phyloP scores from a whole-genome alignment of 2,888 invertebrate genomes.

The Nemapogon koenigi region DNA sequence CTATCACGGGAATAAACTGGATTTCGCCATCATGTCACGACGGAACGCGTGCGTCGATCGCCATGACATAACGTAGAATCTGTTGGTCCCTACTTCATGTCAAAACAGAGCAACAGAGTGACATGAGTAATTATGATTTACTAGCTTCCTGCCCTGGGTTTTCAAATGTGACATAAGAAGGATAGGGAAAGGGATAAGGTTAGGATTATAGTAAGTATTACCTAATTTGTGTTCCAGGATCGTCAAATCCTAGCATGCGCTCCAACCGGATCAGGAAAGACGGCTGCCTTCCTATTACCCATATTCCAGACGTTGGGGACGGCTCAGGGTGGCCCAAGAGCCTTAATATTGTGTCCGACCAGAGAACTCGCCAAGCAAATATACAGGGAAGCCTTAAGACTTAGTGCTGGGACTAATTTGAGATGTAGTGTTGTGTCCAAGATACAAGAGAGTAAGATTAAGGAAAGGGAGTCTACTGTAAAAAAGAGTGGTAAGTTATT shows the following conservation, averaged over 20 bases:
- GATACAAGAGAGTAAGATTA: constrained; percentile 73
- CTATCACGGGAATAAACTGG: too few species aligned
- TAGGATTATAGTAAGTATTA: too few species aligned
- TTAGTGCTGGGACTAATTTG: constrained; percentile 78
- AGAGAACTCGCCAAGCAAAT: constrained; percentile 94
- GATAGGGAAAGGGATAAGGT: too few species aligned
- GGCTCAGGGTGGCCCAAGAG: constrained; percentile 80
- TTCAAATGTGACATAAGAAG: too few species aligned
- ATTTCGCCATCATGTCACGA: too few species aligned
- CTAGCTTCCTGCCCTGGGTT: too few species aligned
- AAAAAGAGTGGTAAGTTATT: constrained; percentile 75
- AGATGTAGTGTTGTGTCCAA: constrained; percentile 82
- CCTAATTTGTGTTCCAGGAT: constrained; percentile 59
- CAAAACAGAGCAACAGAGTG: too few species aligned
- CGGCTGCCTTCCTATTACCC: constrained; percentile 92
- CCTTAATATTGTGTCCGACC: constrained; percentile 90
- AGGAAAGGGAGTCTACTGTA: constrained; percentile 75
- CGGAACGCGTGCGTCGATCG: too few species aligned
- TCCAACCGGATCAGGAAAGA: constrained; percentile 98
- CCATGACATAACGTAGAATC: too few species aligned
- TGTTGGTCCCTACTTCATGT: too few species aligned
- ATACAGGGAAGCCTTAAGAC: constrained; percentile 76
- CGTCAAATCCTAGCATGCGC: constrained; percentile 92
- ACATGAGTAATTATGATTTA: too few species aligned
- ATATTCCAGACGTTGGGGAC: constrained; percentile 77